Evolutionary conservation across 1,140 invertebrate species (phyloP).

Genomic region (Mamestra configurata): DNA sequence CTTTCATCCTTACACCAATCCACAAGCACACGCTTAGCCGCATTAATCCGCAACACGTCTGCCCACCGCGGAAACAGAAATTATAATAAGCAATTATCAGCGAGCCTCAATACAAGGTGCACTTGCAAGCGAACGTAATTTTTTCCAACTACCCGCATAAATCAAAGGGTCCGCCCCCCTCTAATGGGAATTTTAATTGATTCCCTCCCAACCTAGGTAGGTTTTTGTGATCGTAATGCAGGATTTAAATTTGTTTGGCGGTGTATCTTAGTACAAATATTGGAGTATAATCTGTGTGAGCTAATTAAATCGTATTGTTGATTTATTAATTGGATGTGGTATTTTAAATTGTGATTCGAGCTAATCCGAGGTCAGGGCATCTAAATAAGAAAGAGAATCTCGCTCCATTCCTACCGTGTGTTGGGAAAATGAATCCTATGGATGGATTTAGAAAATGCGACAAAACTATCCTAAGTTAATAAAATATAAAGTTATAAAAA

Average conservation of each 20-base stretch:
- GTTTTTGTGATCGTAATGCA: constrained; percentile 55
- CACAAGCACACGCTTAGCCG: constrained; percentile 9
- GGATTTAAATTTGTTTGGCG: constrained; percentile 49
- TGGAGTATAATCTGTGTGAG: constrained; percentile 19
- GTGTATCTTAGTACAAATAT: constrained; percentile 32
- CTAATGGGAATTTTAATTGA: constrained; percentile 85
- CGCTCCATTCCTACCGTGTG: too few relatives aligned
- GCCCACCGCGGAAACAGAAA: constrained; percentile 22
- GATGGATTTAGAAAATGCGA: too few relatives aligned
- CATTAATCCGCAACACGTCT: constrained; percentile 20
- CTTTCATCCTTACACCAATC: not conserved
- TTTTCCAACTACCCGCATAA: constrained; percentile 62
- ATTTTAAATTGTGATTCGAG: not conserved
- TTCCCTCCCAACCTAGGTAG: constrained; percentile 69
- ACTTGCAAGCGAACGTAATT: constrained; percentile 36
- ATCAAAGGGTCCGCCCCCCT: constrained; percentile 72
- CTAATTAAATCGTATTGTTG: constrained; percentile 33
- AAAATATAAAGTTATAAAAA: too few relatives aligned
- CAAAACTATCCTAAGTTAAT: too few relatives aligned
- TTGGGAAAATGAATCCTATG: too few relatives aligned
- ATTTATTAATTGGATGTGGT: constrained; percentile 9
- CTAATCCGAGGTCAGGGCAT: not conserved
- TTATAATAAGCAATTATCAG: constrained; percentile 43
- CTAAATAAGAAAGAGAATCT: too few relatives aligned
- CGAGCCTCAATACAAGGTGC: constrained; percentile 42